These are phyloP conservation scores for Corythornis cristatus DNA, from an alignment of 2,113 vertebrate genomes.

Conservation along the genomic window DNA sequence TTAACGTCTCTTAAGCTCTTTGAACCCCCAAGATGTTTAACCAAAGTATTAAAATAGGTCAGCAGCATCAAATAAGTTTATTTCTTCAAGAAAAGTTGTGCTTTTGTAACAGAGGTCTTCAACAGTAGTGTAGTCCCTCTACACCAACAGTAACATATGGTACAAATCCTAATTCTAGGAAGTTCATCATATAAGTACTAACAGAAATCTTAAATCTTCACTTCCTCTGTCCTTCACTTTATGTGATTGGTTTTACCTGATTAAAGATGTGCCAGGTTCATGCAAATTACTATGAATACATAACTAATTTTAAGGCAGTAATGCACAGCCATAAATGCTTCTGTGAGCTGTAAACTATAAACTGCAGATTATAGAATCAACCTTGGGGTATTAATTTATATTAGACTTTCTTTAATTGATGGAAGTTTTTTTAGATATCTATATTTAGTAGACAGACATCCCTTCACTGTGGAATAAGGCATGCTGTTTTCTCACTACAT, in stretches of 20 bases:
- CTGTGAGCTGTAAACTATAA: not conserved
- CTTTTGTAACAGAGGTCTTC: not conserved
- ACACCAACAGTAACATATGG: not conserved
- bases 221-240: not conserved
- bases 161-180: not conserved
- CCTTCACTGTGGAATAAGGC: not conserved
- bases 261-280: not conserved
- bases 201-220: not conserved
- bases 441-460: not conserved
- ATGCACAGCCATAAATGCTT: not conserved
- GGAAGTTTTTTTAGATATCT: not conserved
- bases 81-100: not conserved
- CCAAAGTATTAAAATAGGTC: not conserved
- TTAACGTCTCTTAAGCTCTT: not conserved
- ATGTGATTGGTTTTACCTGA: not conserved
- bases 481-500: not conserved
- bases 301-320: not conserved
- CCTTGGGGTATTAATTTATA: not conserved
- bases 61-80: not conserved
- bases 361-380: not conserved
- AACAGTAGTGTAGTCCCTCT: not conserved
- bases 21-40: not conserved
- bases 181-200: not conserved
- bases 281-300: not conserved
- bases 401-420: not conserved